Evolutionary conservation across 1,140 invertebrate genomes (phyloP).

Genomic region (Dryas iulia): DNA sequence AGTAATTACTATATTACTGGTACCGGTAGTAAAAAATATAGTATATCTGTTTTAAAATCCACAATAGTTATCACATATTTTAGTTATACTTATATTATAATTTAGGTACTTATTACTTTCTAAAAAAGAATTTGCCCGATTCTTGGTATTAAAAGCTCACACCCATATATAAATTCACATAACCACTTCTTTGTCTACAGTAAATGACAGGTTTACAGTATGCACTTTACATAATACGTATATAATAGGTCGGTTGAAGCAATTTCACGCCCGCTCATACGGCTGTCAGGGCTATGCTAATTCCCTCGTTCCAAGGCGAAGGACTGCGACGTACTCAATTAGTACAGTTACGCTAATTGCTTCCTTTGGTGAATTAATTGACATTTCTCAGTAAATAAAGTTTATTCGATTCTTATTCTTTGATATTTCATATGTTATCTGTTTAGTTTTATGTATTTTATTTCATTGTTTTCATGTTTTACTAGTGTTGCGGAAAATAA

Average conservation of each 20-base stretch:
- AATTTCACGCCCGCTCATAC: conserved; percentile 24
- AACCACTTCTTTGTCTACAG: not conserved
- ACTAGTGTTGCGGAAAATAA: too few species aligned
- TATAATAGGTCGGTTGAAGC: conserved; percentile 6
- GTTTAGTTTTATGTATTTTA: too few species aligned
- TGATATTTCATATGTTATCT: not conserved
- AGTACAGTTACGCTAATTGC: conserved; percentile 14
- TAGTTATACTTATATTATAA: too few species aligned
- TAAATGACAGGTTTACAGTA: not conserved
- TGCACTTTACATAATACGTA: conserved; percentile 1
- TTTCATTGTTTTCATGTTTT: too few species aligned
- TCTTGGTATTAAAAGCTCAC: not conserved
- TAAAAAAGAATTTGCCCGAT: not conserved
- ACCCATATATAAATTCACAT: not conserved
- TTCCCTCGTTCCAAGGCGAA: conserved; percentile 21
- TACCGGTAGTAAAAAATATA: too few species aligned
- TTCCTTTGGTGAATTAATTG: conserved; percentile 17
- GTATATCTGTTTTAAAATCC: too few species aligned
- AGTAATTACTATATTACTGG: too few species aligned
- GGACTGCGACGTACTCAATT: conserved; percentile 19
- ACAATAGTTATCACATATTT: too few species aligned
- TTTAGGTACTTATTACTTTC: too few species aligned
- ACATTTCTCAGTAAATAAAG: not conserved
- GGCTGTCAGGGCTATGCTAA: conserved; percentile 19
- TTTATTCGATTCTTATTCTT: not conserved